These are phyloP conservation scores for Oncorhynchus keta DNA, from an alignment of 2,113 vertebrate species.

Conservation along the genomic window DNA sequence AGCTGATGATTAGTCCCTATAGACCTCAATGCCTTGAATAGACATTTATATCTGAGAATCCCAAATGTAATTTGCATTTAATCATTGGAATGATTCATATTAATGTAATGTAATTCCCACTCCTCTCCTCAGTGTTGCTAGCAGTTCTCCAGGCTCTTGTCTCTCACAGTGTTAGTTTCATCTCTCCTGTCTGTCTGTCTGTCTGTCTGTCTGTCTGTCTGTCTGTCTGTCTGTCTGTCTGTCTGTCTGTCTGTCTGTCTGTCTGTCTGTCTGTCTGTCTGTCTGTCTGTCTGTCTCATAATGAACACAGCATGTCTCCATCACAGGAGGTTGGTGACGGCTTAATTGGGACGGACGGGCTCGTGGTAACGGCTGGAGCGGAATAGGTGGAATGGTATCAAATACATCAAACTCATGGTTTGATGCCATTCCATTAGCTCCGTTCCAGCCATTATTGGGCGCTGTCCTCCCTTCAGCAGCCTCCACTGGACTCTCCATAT, in stretches of 20 bases:
- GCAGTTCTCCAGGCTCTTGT: constrained; percentile 27
- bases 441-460: too few relatives aligned
- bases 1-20: background rate
- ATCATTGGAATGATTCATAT: constrained; percentile 46
- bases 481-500: constrained; percentile 4
- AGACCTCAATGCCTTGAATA: background rate
- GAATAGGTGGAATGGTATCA: too few relatives aligned
- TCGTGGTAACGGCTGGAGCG: too few relatives aligned
- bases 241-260: constrained; percentile 13
- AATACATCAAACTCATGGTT: too few relatives aligned
- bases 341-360: too few relatives aligned
- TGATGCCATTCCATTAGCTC: too few relatives aligned
- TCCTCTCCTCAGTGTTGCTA: constrained; percentile 29
- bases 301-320: constrained; percentile 49
- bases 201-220: too few relatives aligned
- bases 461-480: too few relatives aligned
- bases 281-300: background rate
- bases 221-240: too few relatives aligned
- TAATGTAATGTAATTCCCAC: constrained; percentile 7
- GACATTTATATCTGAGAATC: background rate
- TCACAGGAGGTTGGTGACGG: too few relatives aligned
- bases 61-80: constrained; percentile 24
- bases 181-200: constrained; percentile 17
- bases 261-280: too few relatives aligned
- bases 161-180: constrained; percentile 19